A percentile compares a stretch with the other conserved stretches of the same genome.
Evolutionary conservation across 2,888 invertebrate genomes (phyloP).

Genomic region (Apantesis nais): DNA sequence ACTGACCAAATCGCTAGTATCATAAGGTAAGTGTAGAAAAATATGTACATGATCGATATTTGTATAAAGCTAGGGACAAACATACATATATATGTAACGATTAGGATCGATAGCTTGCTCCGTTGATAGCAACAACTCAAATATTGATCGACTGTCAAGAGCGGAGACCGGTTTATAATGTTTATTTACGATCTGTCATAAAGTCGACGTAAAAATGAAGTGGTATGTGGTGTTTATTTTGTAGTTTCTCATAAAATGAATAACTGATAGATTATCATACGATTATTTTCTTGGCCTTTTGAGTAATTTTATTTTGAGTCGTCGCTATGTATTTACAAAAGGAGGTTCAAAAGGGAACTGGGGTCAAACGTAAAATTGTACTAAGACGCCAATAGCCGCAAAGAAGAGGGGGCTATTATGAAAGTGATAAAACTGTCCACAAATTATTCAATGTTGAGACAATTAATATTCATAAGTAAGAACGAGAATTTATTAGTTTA

Average conservation of each 20-base stretch:
- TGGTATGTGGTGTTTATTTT: not conserved
- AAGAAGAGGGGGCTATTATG: too few species aligned
- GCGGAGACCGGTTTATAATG: not conserved
- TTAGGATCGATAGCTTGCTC: not conserved
- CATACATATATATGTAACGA: not conserved
- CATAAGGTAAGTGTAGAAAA: not conserved
- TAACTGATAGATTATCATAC: not conserved
- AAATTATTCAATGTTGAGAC: not conserved
- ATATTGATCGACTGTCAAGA: conserved; percentile 3
- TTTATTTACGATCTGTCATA: conserved; percentile 1
- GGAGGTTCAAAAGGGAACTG: too few species aligned
- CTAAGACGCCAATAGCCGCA: too few species aligned
- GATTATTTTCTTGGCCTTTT: not conserved
- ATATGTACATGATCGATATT: not conserved
- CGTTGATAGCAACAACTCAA: not conserved
- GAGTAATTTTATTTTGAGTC: not conserved
- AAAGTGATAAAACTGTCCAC: not conserved
- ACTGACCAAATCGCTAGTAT: not conserved
- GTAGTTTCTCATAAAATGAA: not conserved
- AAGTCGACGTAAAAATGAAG: not conserved
- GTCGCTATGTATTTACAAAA: not conserved
- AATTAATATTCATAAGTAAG: too few species aligned
- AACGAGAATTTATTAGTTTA: too few species aligned
- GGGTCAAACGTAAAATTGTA: too few species aligned
- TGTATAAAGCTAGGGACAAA: not conserved